Percentiles rank a stretch among this genome's conserved stretches.
phyloP scores from a whole-genome alignment of 2,113 vertebrate species.

The Oxyruncus cristatus region DNA sequence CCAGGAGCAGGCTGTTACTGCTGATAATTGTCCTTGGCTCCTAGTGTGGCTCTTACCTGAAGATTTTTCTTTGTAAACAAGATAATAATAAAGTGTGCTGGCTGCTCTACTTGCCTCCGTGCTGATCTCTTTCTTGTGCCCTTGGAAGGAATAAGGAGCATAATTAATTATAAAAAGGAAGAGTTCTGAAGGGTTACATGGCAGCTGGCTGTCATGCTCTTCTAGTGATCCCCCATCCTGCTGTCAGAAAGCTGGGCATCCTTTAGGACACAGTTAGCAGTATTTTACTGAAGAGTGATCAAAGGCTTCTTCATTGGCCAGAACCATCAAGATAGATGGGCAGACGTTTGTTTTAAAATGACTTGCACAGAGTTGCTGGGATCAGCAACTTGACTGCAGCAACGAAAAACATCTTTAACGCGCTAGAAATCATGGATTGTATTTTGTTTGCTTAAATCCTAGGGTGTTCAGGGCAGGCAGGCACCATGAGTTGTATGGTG shows the following conservation, averaged over 20 bases:
- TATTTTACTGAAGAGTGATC: neutral
- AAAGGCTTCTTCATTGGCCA: neutral
- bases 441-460: neutral
- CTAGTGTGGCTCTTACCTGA: neutral
- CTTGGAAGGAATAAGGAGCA: neutral
- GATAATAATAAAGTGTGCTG: neutral
- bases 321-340: neutral
- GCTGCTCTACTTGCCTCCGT: neutral
- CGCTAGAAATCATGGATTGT: neutral
- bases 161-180: neutral
- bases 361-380: neutral
- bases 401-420: neutral
- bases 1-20: neutral
- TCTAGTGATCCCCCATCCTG: neutral
- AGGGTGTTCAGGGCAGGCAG: neutral
- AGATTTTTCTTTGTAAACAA: neutral
- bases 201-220: neutral
- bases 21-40: neutral
- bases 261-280: neutral
- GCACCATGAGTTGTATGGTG: accelerated
- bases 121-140: neutral
- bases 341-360: neutral
- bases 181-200: neutral
- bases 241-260: neutral
- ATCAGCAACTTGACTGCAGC: neutral